Base-by-base conservation (phyloP, 2,797 vertebrate species). In the Characodon lateralis region DNA sequence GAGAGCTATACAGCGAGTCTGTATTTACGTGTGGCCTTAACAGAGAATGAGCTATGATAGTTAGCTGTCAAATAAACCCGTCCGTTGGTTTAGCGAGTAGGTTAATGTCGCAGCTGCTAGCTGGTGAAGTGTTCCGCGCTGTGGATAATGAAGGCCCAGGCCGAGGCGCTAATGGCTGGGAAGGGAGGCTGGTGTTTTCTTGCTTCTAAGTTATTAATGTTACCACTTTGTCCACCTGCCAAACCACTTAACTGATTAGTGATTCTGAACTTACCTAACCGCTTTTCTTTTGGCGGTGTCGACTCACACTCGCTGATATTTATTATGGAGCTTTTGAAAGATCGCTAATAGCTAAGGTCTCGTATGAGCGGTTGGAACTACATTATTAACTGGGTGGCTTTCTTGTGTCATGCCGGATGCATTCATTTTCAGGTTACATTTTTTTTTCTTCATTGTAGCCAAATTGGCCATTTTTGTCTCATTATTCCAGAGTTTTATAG, bases 131-230 rank as follows among this genome's bases (percentile, higher is more conserved):
- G 89, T 90, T 93, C 92, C 89, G 91, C 89, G 91, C 89, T 79
- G 82, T 73, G 74, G 80, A 78, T 31, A 76, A 72, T 14, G 0
- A 55, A 84, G 94, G 93, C 93, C 93, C 83, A 71, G 90, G 87
- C 88, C 91, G 80, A 88, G 84, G 77, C 35, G 88, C 86, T 83
- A 83, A 83, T 70, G 80, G 82, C 41, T 63, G 76, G 81, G 72
- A 82, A 83, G 86, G 50, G 79, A 80, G 79, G 35, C 86, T 88
- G 79, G 76, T 81, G 91, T 83, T 90, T 87, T 83, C 85, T 87
- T 83, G 75, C 91, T 74, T 79, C 79, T 91, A 91, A 92, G 77
- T 94, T 94, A 93, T 93, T 93, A 74, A 91, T 93, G 90, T 91
- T 84, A 61, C 50, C 22, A 41, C 76, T 75, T 66, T 59, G 82